Base-by-base conservation (phyloP, 2,888 invertebrate species). In the Tiphia femorata region DNA sequence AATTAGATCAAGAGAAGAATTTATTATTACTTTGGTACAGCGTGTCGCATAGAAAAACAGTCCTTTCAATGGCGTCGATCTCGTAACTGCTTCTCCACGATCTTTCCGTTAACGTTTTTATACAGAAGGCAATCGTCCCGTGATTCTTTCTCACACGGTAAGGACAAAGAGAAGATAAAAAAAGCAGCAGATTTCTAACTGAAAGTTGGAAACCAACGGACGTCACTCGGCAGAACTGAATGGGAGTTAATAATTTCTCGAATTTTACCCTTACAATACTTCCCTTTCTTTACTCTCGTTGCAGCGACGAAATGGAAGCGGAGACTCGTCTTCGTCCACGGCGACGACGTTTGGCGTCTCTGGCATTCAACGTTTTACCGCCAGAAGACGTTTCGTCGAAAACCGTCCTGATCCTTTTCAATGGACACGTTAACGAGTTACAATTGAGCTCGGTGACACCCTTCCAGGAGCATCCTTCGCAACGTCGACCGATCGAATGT, bases 381-480 rank as follows among this genome's bases (percentile, higher is more conserved):
- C n/a, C 35, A 50, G 30, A 35, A 12, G 46, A 23, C 47, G 41
- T 37, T 42, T 49, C 52, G 12, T 37, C 48, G 40, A 7, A 14
- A 14, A 33, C 33, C 12, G 33, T 33, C 33, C 14, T 33, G 16
- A 42, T 48, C 41, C 53, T 57, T n/a, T n/a, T 74, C 72, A 78
- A 77, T 77, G 69, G 73, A 33, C 47, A 47, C 58, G 77, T 76
- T 79, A 77, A 78, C 78, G 80, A 80, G 77, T 79, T 78, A 66
- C 72, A 62, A 73, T 70, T 70, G 70, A 66, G 54, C 48, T 51
- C 62, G 58, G 50, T 65, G 64, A 64, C 55, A 66, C 66, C 69
- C 62, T 69, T 59, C 52, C 52, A 54, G 54, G 16, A 41, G 47
- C 56, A 66, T 61, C 56, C 58, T 69, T 47, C 41, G 40, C 21